Base-by-base conservation (phyloP, 2,113 vertebrate genomes). In the Scytalopus superciliaris region DNA sequence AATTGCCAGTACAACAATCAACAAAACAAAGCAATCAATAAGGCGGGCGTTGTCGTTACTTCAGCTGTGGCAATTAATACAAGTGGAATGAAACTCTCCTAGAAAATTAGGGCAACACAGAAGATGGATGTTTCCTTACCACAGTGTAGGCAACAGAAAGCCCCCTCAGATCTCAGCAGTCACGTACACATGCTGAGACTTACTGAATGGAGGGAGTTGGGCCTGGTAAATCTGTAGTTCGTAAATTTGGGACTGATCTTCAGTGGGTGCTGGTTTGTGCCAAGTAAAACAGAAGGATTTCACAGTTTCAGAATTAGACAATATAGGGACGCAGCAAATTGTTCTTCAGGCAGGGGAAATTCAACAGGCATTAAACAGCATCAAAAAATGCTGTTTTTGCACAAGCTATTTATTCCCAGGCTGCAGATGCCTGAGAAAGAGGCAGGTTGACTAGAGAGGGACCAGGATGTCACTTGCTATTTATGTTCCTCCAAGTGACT, bases 221-320 rank as follows among this genome's bases (percentile, higher is more conserved):
- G 96, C 89, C 94, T 95, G 85, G 94, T 95, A 93, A 98, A 94
- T 93, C 91, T 94, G 90, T 64, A 69, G 44, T 39, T 68, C 18
- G 27, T 49, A 57, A 89, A 75, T 80, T 49, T 73, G 77, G 76
- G 78, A 80, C 56, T 50, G 50, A 75, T 45, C 49, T 67, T 59
- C 87, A 92, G 14, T 3, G 22, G 37, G 77, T n/a, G 28, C 16
- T 87, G 63, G 31, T 56, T 25, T 60, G 55, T 22, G n/a, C 12
- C 0, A 12, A 72, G 37, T 63, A 60, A 82, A 91, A 53, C 17
- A 39, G 77, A 94, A 52, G 24, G 24, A 78, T 50, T 81, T 80
- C 53, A 66, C 44, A 37, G 7, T 25, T 69, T 1, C 14, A 33
- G 25, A 85, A 56, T 55, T 55, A 74, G 10, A 86, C 47, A 73